Base-by-base conservation (phyloP, 2,888 invertebrate species). In the Heliconius charithonia region DNA sequence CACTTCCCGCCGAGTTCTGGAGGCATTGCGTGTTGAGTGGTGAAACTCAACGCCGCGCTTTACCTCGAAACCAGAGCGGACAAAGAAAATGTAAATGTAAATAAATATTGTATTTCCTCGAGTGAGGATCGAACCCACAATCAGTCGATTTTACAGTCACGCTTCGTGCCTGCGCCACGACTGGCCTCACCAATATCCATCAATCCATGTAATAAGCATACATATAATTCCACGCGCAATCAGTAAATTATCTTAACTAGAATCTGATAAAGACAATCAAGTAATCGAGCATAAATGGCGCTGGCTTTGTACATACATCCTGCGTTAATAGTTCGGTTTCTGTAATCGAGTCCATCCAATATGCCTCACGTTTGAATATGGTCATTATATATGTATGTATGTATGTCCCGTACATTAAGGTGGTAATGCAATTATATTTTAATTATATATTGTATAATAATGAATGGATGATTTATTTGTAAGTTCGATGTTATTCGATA, bases 301-400 rank as follows among this genome's bases (percentile, higher is more conserved):
- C 82, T 82, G 81, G 86, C 84, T 81, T 86, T 83, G 84, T 86
- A 87, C 87, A 87, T 92, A 51, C 22, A 51, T n/a, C 89, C 90
- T 82, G 75, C 83, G 81, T 86, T 92, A 91, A 91, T 91, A 89
- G 91, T 87, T 87, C 81, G 85, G 88, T 87, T 87, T 85, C 83
- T 86, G 87, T 91, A 90, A 92, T 92, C 89, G 89, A 92, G 88
- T 89, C 85, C 83, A 85, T 86, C 86, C 89, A 88, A 92, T 91
- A 79, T 82, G 77, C 79, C 77, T 82, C 82, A 78, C 71, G 51
- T 12, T 56, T 56, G 56, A n/a, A 59, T 69, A 32, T 72, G 32
- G 16, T 59, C 51, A 32, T 59, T n/a, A 59, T 72, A 32, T 56
- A 59, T n/a, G 56, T 29, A 71, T 51, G 19, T 51, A 2, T 10